Conservation (phyloP, 2,888 invertebrate genomes). For the Drosophila silvestris region DNA sequence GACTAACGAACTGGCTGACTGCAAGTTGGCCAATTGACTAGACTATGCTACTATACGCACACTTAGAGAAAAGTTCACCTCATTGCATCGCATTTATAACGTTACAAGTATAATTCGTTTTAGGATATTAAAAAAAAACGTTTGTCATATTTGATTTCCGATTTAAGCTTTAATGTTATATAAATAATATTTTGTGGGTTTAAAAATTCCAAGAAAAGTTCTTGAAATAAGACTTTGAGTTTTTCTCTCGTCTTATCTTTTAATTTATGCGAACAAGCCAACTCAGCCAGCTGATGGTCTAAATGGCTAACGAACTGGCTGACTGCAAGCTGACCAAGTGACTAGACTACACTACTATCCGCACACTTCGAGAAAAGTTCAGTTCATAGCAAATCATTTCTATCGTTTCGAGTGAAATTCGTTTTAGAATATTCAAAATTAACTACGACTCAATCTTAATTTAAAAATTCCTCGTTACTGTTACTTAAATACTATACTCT, state of each 20-base stretch:
- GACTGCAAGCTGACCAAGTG: constrained; percentile 38
- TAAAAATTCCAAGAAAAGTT: background rate
- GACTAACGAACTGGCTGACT: constrained; percentile 7
- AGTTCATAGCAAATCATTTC: background rate
- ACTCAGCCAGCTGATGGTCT: constrained; percentile 1
- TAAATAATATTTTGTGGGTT: too few relatives aligned
- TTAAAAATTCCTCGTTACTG: background rate
- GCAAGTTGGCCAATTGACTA: constrained; percentile 44
- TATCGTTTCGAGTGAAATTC: background rate
- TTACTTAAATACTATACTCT: background rate
- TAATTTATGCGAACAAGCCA: constrained; percentile 46
- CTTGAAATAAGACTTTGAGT: background rate
- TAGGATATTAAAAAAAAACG: too few relatives aligned
- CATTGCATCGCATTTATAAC: background rate
- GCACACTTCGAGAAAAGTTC: constrained; percentile 2
- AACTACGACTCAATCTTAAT: background rate
- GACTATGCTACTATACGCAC: constrained; percentile 16
- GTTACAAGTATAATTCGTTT: too few relatives aligned
- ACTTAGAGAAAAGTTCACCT: background rate
- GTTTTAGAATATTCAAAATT: background rate
- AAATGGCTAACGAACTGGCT: background rate
- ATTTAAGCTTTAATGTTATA: too few relatives aligned
- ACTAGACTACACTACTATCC: constrained; percentile 20
- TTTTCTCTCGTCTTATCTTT: constrained; percentile 20
- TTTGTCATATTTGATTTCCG: too few relatives aligned